Base-by-base conservation (phyloP, 1,140 invertebrate genomes). In the Armadillidium nasatum region DNA sequence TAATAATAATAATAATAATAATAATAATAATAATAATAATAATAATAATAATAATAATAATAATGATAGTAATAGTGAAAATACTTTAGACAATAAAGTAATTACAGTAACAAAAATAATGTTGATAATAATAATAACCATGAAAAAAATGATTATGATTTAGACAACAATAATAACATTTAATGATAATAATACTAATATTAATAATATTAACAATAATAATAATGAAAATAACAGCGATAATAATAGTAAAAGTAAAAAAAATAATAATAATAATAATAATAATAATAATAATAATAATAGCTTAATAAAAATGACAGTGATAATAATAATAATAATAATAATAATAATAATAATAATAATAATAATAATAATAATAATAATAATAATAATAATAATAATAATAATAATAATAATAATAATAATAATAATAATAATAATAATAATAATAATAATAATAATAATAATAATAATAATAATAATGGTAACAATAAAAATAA, bases 1-100 rank as follows among this genome's bases (percentile, higher is more conserved):
- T 60, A 60, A 60, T 60, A 60, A 60, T 60, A 60, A 60, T 60
- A 60, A 60, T 60, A 60, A 60, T 60, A 60, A 60, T 60, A 60
- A 60, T 60, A 60, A 60, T 60, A 60, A 60, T 60, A 21, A 60
- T 60, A 60, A 60, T 60, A 60, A 60, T 60, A 60, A 60, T 60
- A 60, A 60, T 60, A 60, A 60, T 60, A 60, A 60, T 60, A 60
- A 60, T 60, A 60, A 60, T 60, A 60, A 2, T 60, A 60, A 60
- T 60, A 60, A 60, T 60, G 7, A 60, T 60, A 60, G 7, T 33
- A 33, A 33, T 33, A n/a, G n/a, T n/a, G n/a, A n/a, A n/a, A n/a
- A n/a, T n/a, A n/a, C n/a, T n/a, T n/a, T n/a, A n/a, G n/a, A n/a
- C n/a, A n/a, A n/a, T n/a, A n/a, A n/a, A n/a, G n/a, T n/a, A n/a